Evolutionary conservation across 2,888 invertebrate species (phyloP).

Genomic region (Halictus quadricinctus): DNA sequence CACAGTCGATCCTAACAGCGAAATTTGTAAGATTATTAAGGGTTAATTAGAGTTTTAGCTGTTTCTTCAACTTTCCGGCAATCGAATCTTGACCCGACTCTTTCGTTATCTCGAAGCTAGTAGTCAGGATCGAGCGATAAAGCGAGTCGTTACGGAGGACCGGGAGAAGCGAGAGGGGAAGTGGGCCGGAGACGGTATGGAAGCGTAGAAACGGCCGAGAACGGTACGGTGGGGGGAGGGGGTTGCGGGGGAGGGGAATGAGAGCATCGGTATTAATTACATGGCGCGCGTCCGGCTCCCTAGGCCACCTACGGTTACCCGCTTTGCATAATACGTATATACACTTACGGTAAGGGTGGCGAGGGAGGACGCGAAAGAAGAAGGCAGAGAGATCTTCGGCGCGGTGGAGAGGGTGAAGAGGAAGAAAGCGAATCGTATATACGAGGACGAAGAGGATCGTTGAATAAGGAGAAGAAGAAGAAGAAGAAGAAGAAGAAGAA

Average conservation of each 20-base stretch:
- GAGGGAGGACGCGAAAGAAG: constrained; percentile 59
- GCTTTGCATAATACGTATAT: constrained; percentile 79
- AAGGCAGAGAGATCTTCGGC: background rate
- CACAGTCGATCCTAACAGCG: no score
- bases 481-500: background rate
- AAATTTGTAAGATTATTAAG: no score
- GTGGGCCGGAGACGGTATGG: background rate
- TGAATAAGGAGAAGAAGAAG: background rate
- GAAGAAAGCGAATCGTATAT: constrained; percentile 46
- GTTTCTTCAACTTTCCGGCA: no score
- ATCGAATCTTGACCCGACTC: background rate
- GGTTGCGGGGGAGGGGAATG: constrained; percentile 51
- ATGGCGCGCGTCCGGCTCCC: constrained; percentile 71
- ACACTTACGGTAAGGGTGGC: constrained; percentile 69
- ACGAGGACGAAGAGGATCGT: constrained; percentile 47
- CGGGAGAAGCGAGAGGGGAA: background rate
- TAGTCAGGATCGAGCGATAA: constrained; percentile 13
- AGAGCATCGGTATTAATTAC: constrained; percentile 76
- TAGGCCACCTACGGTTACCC: constrained; percentile 77
- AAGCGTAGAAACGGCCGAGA: background rate
- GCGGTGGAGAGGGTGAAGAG: constrained; percentile 32
- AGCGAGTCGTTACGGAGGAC: background rate
- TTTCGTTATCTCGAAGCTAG: background rate
- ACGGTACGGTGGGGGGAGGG: background rate
- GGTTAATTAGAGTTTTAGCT: no score